Evolutionary conservation across 1,140 invertebrate species (phyloP).

Genomic region (Drosophila watanabei): DNA sequence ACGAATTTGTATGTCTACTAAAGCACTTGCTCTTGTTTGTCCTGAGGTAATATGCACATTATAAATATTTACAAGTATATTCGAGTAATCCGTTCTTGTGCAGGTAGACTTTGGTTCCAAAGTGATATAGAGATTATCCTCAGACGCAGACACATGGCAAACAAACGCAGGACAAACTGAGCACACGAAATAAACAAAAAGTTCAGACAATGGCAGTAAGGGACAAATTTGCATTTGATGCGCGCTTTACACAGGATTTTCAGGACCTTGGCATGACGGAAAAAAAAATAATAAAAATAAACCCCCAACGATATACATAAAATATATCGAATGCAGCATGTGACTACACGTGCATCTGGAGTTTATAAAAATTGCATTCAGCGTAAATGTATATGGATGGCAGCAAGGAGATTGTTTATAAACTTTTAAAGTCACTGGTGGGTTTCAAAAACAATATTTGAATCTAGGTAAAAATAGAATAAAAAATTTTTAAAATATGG

Average conservation of each 20-base stretch:
- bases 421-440: conserved; percentile 13
- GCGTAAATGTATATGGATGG: conserved; percentile 6
- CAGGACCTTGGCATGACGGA: conserved; percentile 27
- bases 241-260: conserved; percentile 39
- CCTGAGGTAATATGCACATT: conserved; percentile 17
- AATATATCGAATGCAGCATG: conserved; percentile 42
- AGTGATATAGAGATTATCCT: conserved; percentile 40
- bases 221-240: conserved; percentile 73
- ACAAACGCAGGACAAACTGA: conserved; percentile 29
- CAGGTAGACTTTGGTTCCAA: conserved; percentile 13
- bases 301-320: conserved; percentile 39
- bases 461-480: background rate
- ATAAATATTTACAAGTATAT: conserved; percentile 17
- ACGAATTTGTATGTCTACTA: conserved; percentile 3
- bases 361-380: conserved; percentile 44
- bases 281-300: conserved; percentile 27
- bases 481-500: too few relatives aligned
- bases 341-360: conserved; percentile 22
- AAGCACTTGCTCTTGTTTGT: conserved; percentile 37
- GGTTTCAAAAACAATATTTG: background rate
- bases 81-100: conserved; percentile 13
- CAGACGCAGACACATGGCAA: conserved; percentile 51
- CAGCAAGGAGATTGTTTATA: conserved; percentile 6
- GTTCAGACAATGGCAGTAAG: conserved; percentile 10
- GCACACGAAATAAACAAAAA: conserved; percentile 27